phyloP scores from a whole-genome alignment of 2,888 invertebrate species.

The Lasioglossum pauxillum region DNA sequence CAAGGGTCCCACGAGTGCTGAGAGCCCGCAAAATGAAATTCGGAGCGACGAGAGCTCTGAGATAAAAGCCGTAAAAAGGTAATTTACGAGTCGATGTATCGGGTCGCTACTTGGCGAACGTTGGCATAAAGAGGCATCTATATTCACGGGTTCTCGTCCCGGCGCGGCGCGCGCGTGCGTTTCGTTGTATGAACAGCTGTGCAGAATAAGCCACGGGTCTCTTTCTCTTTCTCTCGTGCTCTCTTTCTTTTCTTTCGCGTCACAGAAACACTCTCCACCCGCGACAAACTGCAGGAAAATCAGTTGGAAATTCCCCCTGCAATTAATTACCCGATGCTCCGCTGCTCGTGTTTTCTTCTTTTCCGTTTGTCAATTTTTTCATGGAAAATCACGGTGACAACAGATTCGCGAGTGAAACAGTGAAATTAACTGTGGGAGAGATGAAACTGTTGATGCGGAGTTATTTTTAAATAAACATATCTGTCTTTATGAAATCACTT shows the following conservation, averaged over 20 bases:
- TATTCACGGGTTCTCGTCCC: slow-evolving; percentile 43
- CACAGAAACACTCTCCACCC: background rate
- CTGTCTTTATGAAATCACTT: too few species aligned
- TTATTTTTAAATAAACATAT: background rate
- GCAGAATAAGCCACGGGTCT: slow-evolving; percentile 53
- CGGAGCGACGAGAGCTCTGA: background rate
- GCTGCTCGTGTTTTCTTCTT: background rate
- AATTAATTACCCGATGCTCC: background rate
- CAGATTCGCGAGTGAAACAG: background rate
- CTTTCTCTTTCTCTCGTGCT: background rate
- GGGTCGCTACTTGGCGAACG: slow-evolving; percentile 46
- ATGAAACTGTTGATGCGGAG: too few species aligned
- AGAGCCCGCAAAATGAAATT: slow-evolving; percentile 18
- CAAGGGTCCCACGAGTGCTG: background rate
- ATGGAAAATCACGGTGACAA: background rate
- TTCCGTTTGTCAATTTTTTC: background rate
- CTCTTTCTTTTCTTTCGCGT: background rate
- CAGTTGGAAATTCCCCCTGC: slow-evolving; percentile 35
- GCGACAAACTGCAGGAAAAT: slow-evolving; percentile 55
- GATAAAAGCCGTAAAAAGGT: slow-evolving; percentile 37
- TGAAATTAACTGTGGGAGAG: background rate
- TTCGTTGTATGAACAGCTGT: slow-evolving; percentile 70
- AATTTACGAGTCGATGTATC: slow-evolving; percentile 60
- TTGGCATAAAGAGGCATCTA: slow-evolving; percentile 53
- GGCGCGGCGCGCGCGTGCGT: slow-evolving; percentile 37